A percentile compares a stretch with the other conserved stretches of the same genome.
phyloP scores from a whole-genome alignment of 2,113 vertebrate species.

The Lutjanus erythropterus region DNA sequence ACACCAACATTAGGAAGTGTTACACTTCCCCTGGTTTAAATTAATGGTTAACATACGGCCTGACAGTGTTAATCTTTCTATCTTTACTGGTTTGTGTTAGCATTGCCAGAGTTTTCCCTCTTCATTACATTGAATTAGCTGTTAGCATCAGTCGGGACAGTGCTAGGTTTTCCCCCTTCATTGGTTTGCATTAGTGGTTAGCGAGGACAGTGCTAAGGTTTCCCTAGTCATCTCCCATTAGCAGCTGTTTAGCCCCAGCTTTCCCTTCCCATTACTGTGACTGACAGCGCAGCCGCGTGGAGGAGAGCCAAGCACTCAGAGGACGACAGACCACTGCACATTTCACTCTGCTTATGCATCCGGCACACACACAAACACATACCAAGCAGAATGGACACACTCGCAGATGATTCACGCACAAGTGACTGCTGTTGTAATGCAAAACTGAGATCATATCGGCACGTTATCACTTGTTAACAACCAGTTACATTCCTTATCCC shows the following conservation, averaged over 20 bases:
- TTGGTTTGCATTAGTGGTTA: slow-evolving; percentile 65
- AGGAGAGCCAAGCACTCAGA: slow-evolving; percentile 48
- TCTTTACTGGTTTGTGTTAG: slow-evolving; percentile 16
- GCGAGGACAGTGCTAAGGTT: slow-evolving; percentile 69
- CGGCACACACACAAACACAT: slow-evolving; percentile 18
- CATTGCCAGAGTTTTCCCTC: slow-evolving; percentile 23
- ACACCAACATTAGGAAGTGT: slow-evolving; percentile 19
- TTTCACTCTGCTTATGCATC: slow-evolving; percentile 43
- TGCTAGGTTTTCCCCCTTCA: slow-evolving; percentile 16
- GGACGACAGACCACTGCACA: slow-evolving; percentile 39
- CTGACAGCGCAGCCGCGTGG: slow-evolving; percentile 61
- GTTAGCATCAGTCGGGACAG: slow-evolving; percentile 41
- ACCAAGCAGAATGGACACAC: slow-evolving; percentile 12
- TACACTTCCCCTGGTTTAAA: slow-evolving; percentile 9
- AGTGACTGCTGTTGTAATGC: neutral
- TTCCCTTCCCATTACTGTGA: slow-evolving; percentile 77
- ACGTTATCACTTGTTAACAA: neutral
- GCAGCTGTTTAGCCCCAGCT: slow-evolving; percentile 68
- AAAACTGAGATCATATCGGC: neutral
- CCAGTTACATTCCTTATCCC: neutral
- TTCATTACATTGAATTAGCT: slow-evolving; percentile 54
- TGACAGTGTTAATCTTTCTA: slow-evolving; percentile 16
- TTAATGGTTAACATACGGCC: slow-evolving; percentile 13
- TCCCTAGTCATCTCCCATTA: slow-evolving; percentile 76
- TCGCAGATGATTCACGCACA: slow-evolving; percentile 18